phyloP scores from a whole-genome alignment of 2,888 invertebrate species.

The Nemotelus pantherinus region DNA sequence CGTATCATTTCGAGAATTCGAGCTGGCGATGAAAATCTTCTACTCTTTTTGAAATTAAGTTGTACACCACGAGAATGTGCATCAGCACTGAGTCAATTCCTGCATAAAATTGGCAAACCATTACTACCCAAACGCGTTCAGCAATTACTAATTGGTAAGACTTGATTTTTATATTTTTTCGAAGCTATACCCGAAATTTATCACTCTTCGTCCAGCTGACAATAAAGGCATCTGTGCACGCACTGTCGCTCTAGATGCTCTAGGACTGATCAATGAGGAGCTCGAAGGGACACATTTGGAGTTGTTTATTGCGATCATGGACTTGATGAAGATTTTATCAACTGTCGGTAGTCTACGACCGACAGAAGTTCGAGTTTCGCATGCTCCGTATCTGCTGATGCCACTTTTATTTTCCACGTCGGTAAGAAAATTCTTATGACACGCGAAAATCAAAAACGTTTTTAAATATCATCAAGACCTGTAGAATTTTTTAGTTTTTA shows the following conservation, averaged over 20 bases:
- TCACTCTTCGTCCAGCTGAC: slow-evolving; percentile 36
- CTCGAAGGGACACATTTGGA: slow-evolving; percentile 45
- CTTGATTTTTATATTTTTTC: background rate
- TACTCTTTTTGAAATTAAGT: slow-evolving; percentile 42
- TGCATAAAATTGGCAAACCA: slow-evolving; percentile 45
- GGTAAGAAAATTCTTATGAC: slow-evolving; percentile 12
- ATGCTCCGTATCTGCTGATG: slow-evolving; percentile 50
- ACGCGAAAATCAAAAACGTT: too few species aligned
- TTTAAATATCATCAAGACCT: too few species aligned
- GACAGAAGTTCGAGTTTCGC: slow-evolving; percentile 49
- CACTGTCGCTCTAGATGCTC: slow-evolving; percentile 49
- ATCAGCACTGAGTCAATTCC: slow-evolving; percentile 47
- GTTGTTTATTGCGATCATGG: slow-evolving; percentile 46
- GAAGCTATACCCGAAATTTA: background rate
- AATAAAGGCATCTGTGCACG: slow-evolving; percentile 46
- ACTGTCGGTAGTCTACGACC: slow-evolving; percentile 49
- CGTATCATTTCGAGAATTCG: slow-evolving; percentile 48
- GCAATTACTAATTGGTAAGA: slow-evolving; percentile 46
- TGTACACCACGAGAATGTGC: slow-evolving; percentile 50
- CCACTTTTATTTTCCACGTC: slow-evolving; percentile 47
- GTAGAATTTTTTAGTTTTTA: too few species aligned
- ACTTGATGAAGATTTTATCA: slow-evolving; percentile 48
- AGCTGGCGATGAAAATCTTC: slow-evolving; percentile 46
- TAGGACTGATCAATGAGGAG: slow-evolving; percentile 47
- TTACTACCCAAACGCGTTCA: slow-evolving; percentile 49